phyloP scores from a whole-genome alignment of 2,113 vertebrate genomes.

The Peromyscus californicus region DNA sequence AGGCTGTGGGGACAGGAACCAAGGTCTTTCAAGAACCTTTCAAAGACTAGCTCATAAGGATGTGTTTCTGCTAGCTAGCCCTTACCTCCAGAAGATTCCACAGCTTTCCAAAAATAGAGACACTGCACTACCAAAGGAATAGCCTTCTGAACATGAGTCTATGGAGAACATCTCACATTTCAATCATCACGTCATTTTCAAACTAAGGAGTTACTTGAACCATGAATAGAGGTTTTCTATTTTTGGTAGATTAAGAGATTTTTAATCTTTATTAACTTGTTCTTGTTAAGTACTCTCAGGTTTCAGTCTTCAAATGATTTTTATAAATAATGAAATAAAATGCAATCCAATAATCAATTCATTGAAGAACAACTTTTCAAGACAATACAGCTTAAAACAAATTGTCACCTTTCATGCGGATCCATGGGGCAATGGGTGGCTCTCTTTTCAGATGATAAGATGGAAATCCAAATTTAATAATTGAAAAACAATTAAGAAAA shows the following conservation, averaged over 20 bases:
- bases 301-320: slow-evolving; percentile 19
- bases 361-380: not conserved
- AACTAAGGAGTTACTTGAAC: not conserved
- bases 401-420: not conserved
- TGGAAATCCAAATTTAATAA: not conserved
- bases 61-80: not conserved
- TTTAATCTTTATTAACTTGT: not conserved
- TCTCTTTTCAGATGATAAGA: not conserved
- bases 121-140: no score
- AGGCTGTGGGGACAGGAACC: no score
- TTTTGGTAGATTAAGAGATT: not conserved
- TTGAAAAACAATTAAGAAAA: not conserved
- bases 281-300: not conserved
- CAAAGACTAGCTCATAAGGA: not conserved
- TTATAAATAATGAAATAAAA: not conserved
- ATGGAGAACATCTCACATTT: not conserved
- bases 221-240: not conserved
- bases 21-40: not conserved
- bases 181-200: not conserved
- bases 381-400: not conserved
- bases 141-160: not conserved
- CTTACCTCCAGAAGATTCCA: not conserved
- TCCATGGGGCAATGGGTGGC: not conserved
- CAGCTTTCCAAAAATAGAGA: not conserved
- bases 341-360: not conserved